Base-by-base conservation (phyloP, 2,113 vertebrate species). In the Podiceps cristatus region DNA sequence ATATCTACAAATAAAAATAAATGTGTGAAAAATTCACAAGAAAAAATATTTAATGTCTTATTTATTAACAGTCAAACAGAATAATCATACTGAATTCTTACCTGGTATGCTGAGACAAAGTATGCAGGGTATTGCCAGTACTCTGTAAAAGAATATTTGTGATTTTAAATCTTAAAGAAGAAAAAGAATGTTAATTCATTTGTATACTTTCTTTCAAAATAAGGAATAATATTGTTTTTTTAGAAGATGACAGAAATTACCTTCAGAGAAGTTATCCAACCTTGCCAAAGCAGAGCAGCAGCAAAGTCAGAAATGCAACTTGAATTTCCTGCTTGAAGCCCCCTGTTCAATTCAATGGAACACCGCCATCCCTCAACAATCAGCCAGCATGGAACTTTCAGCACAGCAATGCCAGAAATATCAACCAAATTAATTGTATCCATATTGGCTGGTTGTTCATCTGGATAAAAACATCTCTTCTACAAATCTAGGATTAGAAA, bases 51-150 rank as follows among this genome's bases (percentile, higher is more conserved):
- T 27, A 8, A 14, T 90, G 5, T 78, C 93, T 86, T 29, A 62
- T 42, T 84, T 50, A 69, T 37, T 91, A 85, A 55, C 29, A 73
- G 42, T 81, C 58, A 73, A 91, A 58, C 35, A 91, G 33, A 92
- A 88, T 60, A 40, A 85, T 35, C 49, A 60, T 35, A 50, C 63
- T 91, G 94, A 94, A 42, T 90, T 94, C 97, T 96, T 55, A 99
- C 99, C 99, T 98, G 64, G 98, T 98, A 56, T 99, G 99, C 84
- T 98, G 98, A 86, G 98, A 99, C 97, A 99, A 94, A 68, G 95
- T 99, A 88, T 99, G 96, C 85, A 99, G 98, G 86, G 97, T 97
- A 71, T 80, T 97, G 89, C 98, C 98, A 88, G 97, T 98, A 78
- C 94, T 98, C 99, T 99, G 97, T 55, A 93, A 93, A 88, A 97